Evolutionary conservation across 2,888 invertebrate species (phyloP), one percentile per base, ranked within the genome.

Genomic region (Heteropelma amictum): DNA sequence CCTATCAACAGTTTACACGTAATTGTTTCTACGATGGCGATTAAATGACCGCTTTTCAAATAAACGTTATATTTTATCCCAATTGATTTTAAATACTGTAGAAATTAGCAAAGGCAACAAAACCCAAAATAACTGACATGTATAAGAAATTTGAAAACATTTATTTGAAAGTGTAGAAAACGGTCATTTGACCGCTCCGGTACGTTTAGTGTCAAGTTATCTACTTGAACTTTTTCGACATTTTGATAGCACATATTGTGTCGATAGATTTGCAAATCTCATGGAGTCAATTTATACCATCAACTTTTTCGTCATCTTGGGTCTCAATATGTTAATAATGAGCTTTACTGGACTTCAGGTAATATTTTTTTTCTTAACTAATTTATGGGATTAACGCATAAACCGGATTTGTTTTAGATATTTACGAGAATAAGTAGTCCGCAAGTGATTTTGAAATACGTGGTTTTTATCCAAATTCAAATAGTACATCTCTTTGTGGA

Each of bases 291-390:
- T 56, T n/a, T 64, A 64, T 12, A 64, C 71, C 2, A 30, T 21
- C 30, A 21, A 30, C 42, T 71, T 71, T 12, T 58, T 71, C 7
- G 23, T 64, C 7, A 49, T 71, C 28, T 12, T 71, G 5, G 71
- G 64, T 3, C 40, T 47, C n/a, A 64, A 64, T 26, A 64, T 64
- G 64, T 12, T 71, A 0, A 64, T 71, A 17, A 58, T 71, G 8
- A 71, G 64, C 23, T 49, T 71, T 5, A 71, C 63, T 0, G 47
- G 40, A 28, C 14, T 71, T 17, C 56, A 71, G 71, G 71, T 71
- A 45, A 30, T 8, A 45, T 28, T 33, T 60, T 21, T 10, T n/a
- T n/a, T 42, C 21, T 3, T 19, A 6, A 7, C 19, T 28, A 8
- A 17, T 49, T 49, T 40, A 19, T 17, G 3, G 10, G 40, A 42